Percentiles rank a stretch among this genome's conserved stretches.
These are phyloP conservation scores for Lycaena phlaeas DNA, from an alignment of 2,888 invertebrate species.

Conservation along the genomic window DNA sequence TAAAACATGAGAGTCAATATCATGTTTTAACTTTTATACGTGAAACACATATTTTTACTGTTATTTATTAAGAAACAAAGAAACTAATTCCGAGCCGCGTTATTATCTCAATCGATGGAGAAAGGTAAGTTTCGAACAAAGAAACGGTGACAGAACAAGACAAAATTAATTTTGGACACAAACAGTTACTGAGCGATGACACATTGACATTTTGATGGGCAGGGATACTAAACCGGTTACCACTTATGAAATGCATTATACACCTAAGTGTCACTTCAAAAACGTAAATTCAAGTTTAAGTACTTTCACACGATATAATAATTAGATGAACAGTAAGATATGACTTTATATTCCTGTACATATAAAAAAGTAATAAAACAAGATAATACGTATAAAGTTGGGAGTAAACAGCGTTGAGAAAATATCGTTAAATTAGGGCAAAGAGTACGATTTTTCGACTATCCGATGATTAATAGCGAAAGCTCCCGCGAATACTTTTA, in stretches of 20 bases:
- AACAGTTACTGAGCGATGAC: background rate
- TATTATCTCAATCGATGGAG: background rate
- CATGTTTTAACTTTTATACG: too few relatives aligned
- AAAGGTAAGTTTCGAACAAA: conserved; percentile 1
- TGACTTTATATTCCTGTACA: background rate
- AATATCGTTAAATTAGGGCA: conserved; percentile 15
- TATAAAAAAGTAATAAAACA: background rate
- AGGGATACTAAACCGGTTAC: background rate
- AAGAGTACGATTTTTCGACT: conserved; percentile 24
- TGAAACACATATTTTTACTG: too few relatives aligned
- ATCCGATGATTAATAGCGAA: conserved; percentile 48
- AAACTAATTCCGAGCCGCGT: background rate
- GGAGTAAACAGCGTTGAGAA: background rate
- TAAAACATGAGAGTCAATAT: too few relatives aligned
- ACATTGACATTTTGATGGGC: background rate
- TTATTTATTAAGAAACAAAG: too few relatives aligned
- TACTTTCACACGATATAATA: background rate
- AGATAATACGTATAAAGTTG: background rate
- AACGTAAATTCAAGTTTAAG: background rate
- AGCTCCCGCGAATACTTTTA: conserved; percentile 44
- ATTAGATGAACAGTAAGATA: background rate
- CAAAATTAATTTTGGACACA: background rate
- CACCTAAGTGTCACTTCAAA: background rate
- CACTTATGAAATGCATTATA: background rate
- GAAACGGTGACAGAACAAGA: background rate